phyloP scores from a whole-genome alignment of 2,797 vertebrate genomes.

The Adelosebastes latens region DNA sequence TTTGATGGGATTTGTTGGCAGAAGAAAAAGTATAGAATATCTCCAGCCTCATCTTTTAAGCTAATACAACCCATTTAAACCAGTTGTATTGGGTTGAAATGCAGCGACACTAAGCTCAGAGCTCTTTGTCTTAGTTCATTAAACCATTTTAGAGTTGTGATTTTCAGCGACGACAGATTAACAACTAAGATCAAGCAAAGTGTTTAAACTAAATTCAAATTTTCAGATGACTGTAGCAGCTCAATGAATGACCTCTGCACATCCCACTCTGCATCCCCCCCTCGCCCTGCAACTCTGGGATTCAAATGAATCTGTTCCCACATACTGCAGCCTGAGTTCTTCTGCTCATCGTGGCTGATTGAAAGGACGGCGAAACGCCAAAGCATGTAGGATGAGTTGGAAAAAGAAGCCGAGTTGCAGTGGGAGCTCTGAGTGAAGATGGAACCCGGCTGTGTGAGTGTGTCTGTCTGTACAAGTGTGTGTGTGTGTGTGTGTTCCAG shows the following conservation, averaged over 20 bases:
- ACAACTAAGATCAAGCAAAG: neutral
- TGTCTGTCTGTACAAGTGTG: constrained; percentile 17
- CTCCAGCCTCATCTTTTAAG: neutral
- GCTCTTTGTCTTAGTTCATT: neutral
- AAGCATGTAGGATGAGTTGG: constrained; percentile 72
- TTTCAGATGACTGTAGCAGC: neutral
- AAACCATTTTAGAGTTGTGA: neutral
- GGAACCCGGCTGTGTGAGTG: constrained; percentile 57
- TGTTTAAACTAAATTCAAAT: neutral
- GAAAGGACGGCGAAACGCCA: constrained; percentile 67
- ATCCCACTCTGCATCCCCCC: constrained; percentile 47
- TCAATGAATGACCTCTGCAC: constrained; percentile 25
- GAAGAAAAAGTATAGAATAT: neutral
- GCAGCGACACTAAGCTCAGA: neutral
- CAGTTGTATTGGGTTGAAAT: neutral
- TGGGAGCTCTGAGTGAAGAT: constrained; percentile 67
- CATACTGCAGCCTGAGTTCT: constrained; percentile 55
- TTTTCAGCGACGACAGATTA: neutral
- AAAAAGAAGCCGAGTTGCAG: constrained; percentile 69
- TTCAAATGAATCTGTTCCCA: constrained; percentile 72
- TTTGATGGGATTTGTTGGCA: neutral
- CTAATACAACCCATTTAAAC: neutral
- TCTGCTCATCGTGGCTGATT: constrained; percentile 61
- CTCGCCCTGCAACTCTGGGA: constrained; percentile 42
- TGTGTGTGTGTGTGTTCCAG: constrained; percentile 29